Evolutionary conservation across 2,113 vertebrate species (phyloP), one percentile per base, ranked within the genome.

Genomic region (Sinosuthora webbiana): DNA sequence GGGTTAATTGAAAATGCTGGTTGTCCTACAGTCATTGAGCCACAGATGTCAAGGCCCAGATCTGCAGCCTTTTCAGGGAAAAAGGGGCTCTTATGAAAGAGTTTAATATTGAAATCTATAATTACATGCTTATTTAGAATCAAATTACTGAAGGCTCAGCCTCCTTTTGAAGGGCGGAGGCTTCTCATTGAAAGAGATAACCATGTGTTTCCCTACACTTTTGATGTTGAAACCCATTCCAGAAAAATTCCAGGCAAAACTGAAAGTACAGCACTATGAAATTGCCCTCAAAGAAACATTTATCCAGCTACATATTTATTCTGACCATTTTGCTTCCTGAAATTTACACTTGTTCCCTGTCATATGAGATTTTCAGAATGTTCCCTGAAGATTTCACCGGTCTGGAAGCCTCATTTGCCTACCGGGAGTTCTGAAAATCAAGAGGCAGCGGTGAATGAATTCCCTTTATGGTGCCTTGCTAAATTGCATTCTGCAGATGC

Each of bases 191-290:
- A 93, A 94, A 76, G 33, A 91, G 37, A 82, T 85, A 93, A 90
- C 78, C 31, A 57, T 11, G 75, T 74, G 41, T 49, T 88, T 90
- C 69, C 74, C 41, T n/a, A 60, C 2, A 68, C 67, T 94, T 97
- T 93, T 94, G 94, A 93, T 92, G 78, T 86, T 85, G 87, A 91
- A 93, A 97, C 25, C 28, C 59, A 91, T 69, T 89, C 87, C 74
- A 91, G 60, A 82, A 95, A 92, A 93, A 91, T 65, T 84, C 62
- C 44, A 84, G 44, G 95, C 65, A 84, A 92, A 95, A 71, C 24
- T 81, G 62, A 79, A 95, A 76, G 81, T 82, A 75, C 65, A 49
- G 89, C 22, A 39, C 37, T 82, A 65, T 83, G 83, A 94, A 97
- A 95, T 84, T 79, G n/a, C 37, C n/a, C 55, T 87, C 53, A 37